A percentile compares a stretch with the other conserved stretches of the same genome.
Evolutionary conservation across 2,113 vertebrate genomes (phyloP).

Genomic region (Astur gentilis): DNA sequence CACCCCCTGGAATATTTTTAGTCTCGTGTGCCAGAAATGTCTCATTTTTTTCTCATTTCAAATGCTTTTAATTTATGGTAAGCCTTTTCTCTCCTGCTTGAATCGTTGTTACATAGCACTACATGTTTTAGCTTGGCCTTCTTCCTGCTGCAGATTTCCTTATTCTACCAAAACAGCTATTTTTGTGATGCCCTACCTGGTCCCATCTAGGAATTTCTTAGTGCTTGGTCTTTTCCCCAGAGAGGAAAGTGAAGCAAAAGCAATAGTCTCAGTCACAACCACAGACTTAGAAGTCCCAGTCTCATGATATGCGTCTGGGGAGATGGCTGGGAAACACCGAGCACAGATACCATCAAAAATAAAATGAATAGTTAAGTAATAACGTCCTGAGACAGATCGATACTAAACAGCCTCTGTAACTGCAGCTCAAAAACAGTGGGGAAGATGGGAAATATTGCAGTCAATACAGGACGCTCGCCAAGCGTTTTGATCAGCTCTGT

Average conservation of each 20-base stretch:
- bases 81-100: not conserved
- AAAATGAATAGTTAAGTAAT: not conserved
- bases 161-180: not conserved
- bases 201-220: not conserved
- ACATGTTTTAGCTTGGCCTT: not conserved
- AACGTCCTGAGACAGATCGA: rapidly evolving
- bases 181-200: not conserved
- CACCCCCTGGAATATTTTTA: not conserved
- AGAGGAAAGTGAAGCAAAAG: not conserved
- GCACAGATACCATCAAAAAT: not conserved
- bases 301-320: rapidly evolving
- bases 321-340: not conserved
- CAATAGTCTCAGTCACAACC: not conserved
- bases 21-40: not conserved
- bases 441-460: not conserved
- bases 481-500: not conserved
- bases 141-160: not conserved
- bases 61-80: not conserved
- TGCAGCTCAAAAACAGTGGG: not conserved
- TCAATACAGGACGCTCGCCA: not conserved
- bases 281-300: not conserved
- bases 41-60: not conserved
- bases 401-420: not conserved
- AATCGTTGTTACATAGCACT: not conserved
- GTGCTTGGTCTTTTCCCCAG: not conserved